Base-by-base conservation (phyloP, 2,113 vertebrate genomes). In the Mastomys natalensis region DNA sequence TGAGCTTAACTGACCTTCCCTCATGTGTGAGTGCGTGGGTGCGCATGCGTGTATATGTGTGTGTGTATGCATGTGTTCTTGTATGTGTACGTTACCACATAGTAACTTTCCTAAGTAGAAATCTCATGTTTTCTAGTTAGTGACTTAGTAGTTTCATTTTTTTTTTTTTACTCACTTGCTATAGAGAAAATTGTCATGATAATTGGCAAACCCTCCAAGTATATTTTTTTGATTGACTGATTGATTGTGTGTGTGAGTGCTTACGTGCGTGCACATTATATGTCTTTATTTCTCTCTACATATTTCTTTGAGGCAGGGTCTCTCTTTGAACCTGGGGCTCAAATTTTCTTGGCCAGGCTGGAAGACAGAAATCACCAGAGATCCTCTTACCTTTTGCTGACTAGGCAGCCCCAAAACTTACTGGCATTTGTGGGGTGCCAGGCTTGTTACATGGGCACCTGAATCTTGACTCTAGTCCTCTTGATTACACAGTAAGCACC, bases 31-130 rank as follows among this genome's bases (percentile, higher is more conserved):
- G 48, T n/a, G n/a, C 55, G 19, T 6, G 31, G 45, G 12, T 22
- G 1, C 7, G 1, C 15, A 29, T 64, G 26, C 11, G 7, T 5
- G 29, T n/a, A 3, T 55, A 29, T 17, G 1, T 17, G n/a, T 60
- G 17, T 22, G 1, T 1, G 15, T 85, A 9, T 85, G 21, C 8
- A 0, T 7, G 22, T 45, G 10, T 15, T 0, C 26, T 11, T 53
- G 12, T 37, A 31, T 16, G 13, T 53, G 0, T 8, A 22, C n/a
- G 12, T 21, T 1, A 1, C 2, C 19, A 15, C 51, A 21, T 0
- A 0, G 45, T 19, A 64, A 78, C 48, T 37, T 21, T 81, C 48
- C 78, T 68, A 9, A n/a, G 53, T 40, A 73, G 74, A 90, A 55
- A 88, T 10, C 26, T 74, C 87, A 72, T n/a, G 53, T 0, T 43